Base-by-base conservation (phyloP, 2,113 vertebrate species). In the Brachyistius frenatus region DNA sequence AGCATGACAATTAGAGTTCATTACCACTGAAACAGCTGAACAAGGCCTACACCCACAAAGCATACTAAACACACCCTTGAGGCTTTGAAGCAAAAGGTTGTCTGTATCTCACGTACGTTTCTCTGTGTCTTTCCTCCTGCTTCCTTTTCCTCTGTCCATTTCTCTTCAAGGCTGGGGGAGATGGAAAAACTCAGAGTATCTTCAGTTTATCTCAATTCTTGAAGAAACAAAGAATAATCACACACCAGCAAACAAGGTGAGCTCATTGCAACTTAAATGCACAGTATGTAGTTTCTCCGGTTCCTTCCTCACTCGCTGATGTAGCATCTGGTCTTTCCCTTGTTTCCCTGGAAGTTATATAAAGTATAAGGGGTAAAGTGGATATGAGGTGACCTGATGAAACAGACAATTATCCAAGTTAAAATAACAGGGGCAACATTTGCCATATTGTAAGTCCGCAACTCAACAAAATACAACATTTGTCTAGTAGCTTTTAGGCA, bases 141-240 rank as follows among this genome's bases (percentile, higher is more conserved):
- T 53, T 54, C 47, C 37, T 8, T 9, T 44, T 2, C 36, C 33
- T 41, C 35, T 31, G 13, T 76, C 46, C 30, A 31, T 66, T 44
- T 66, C 10, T 35, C 52, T 16, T 3, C 3, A 57, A 98, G 97
- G 97, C 15, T 94, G 93, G 8, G 97, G 96, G 15, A 94, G 97
- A 85, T 98, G 96, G 96, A 96, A 94, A 86, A 97, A 96, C 80
- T 87, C 95, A 1, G 96, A 98, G 66, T 98, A 98, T 77, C 75
- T 96, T 65, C 96, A 98, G 88, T 98, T 98, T 81, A 94, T 97
- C 80, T 92, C 93, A 56, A 92, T 97, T 85, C 93, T 98, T 76
- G 96, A 96, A 60, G 96, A 96, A 60, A 92, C 93, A 11, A 96
- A 95, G 76, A 95, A 92, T 49, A 94, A 93, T 77, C 90, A 95